Conservation (phyloP, 2,888 invertebrate genomes). For the Cetonia aurata region DNA sequence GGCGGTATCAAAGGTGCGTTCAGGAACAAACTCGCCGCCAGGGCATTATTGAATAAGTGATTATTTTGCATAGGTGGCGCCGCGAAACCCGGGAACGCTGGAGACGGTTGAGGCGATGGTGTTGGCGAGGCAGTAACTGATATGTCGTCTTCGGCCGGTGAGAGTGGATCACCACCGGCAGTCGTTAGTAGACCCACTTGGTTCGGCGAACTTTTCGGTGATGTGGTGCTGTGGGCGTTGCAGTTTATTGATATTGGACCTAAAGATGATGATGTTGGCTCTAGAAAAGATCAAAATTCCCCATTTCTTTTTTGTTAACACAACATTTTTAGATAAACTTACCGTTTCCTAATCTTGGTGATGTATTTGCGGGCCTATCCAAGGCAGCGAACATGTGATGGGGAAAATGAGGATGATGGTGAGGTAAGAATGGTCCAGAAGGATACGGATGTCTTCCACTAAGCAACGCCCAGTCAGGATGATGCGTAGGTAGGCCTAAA, state of each 20-base stretch:
- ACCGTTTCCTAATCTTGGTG: conserved; percentile 69
- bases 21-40: conserved; percentile 80
- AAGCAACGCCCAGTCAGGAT: conserved; percentile 72
- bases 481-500: conserved; percentile 78
- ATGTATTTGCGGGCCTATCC: conserved; percentile 69
- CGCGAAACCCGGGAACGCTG: conserved; percentile 56
- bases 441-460: conserved; percentile 68
- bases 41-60: conserved; percentile 70
- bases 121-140: conserved; percentile 75
- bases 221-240: conserved; percentile 79
- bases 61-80: conserved; percentile 57
- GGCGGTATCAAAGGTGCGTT: conserved; percentile 82
- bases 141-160: conserved; percentile 73
- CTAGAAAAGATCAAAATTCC: conserved; percentile 54
- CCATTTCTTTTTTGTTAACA: neutral
- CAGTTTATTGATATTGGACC: conserved; percentile 67
- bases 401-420: conserved; percentile 70
- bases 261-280: conserved; percentile 63
- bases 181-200: conserved; percentile 66
- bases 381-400: conserved; percentile 67
- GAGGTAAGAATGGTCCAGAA: conserved; percentile 69
- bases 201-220: conserved; percentile 74
- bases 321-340: conserved; percentile 54
- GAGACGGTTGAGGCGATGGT: conserved; percentile 69
- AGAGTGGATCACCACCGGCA: conserved; percentile 67